Evolutionary conservation across 2,888 invertebrate species (phyloP), one percentile per base, ranked within the genome.

Genomic region (Eupithecia subumbrata): DNA sequence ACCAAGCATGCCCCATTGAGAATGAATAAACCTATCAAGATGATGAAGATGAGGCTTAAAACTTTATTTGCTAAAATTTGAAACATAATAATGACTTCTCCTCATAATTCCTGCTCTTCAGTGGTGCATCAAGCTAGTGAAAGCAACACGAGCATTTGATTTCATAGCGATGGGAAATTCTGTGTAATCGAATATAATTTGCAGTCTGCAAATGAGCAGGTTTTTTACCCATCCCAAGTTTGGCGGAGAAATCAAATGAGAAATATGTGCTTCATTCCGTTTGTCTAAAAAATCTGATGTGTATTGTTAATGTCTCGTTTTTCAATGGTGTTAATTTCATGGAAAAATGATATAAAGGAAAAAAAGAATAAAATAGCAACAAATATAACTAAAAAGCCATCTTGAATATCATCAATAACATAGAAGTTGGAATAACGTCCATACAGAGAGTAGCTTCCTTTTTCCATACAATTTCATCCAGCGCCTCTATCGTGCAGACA

Each of bases 81-180:
- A 40, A 40, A 40, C 34, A 34, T n/a, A 11, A 52, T 22, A 52
- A 22, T 11, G 22, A 16, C 30, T 63, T 63, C 30, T 63, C 63
- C 63, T 11, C 11, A 7, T 63, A 11, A 22, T 30, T 63, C 30
- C 7, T 52, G 30, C 8, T 48, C n/a, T 37, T 37, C 22, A 34
- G 69, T 12, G 30, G 12, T 69, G 34, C 22, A 56, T n/a, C 30
- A 60, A 60, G 14, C 34, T 25, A 71, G 63, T 43, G 63, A 71
- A 45, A 71, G 71, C 71, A 43, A 71, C n/a, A 60, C 22, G 30
- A 71, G 71, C 11, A 63, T 63, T 52, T 52, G 52, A 52, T n/a
- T 43, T 14, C 34, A 71, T 56, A 37, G 11, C 63, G 63, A 71
- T 71, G 63, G 45, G 43, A 63, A 71, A 71, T 60, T 63, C 71